These are phyloP conservation scores for Huso huso DNA, from an alignment of 2,797 vertebrate species.

Conservation along the genomic window DNA sequence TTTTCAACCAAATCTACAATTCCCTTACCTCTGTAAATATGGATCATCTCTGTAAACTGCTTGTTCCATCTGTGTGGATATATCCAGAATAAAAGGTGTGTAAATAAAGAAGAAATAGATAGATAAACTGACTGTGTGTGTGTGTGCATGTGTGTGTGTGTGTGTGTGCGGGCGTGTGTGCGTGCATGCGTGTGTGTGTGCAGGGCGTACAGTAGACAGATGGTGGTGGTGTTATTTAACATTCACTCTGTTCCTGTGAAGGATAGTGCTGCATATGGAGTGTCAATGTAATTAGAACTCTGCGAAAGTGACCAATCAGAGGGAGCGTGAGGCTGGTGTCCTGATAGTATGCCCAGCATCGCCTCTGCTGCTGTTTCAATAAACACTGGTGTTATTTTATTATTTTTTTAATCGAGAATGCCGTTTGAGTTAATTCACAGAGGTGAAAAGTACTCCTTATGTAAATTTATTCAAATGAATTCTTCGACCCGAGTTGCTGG, in stretches of 20 bases:
- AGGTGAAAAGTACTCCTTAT: conserved; percentile 55
- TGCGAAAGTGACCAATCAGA: conserved; percentile 10
- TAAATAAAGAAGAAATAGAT: too few relatives aligned
- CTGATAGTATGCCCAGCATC: conserved; percentile 6
- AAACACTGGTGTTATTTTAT: conserved; percentile 14
- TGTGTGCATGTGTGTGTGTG: too few relatives aligned
- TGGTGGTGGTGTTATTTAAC: neutral
- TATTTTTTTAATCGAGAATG: conserved; percentile 23
- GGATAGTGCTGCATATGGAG: neutral
- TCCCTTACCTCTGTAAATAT: too few relatives aligned
- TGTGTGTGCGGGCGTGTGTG: too few relatives aligned
- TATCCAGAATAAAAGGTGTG: too few relatives aligned
- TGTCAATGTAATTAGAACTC: neutral
- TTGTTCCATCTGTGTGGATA: too few relatives aligned
- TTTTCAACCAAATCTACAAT: too few relatives aligned
- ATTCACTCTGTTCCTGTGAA: neutral
- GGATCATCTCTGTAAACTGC: too few relatives aligned
- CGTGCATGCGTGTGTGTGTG: neutral
- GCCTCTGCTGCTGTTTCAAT: conserved; percentile 14
- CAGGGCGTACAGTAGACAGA: neutral
- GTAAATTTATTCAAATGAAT: conserved; percentile 67
- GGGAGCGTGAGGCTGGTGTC: conserved; percentile 10
- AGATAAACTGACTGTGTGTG: too few relatives aligned
- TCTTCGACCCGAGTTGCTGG: conserved; percentile 33
- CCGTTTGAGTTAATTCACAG: conserved; percentile 34